phyloP scores from a whole-genome alignment of 2,888 invertebrate species.

The Drosophila greeni region DNA sequence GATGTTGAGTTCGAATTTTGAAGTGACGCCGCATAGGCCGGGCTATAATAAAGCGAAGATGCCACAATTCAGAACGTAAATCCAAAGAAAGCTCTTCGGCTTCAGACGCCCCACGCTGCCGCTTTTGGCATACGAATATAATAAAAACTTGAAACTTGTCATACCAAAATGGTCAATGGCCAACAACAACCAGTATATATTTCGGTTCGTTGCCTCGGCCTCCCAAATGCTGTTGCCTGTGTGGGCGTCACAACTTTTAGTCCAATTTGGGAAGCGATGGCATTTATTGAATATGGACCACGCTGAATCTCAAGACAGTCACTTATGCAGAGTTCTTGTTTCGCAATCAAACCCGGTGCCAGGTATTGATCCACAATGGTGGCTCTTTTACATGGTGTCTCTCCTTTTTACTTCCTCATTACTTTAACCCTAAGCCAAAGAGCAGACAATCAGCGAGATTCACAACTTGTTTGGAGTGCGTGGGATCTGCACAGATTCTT shows the following conservation, averaged over 20 bases:
- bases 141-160: conserved; percentile 38
- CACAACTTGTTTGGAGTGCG: conserved; percentile 1
- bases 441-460: not conserved
- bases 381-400: not conserved
- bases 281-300: conserved; percentile 3
- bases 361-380: not conserved
- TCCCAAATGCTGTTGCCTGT: not conserved
- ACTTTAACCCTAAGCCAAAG: not conserved
- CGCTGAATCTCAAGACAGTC: not conserved
- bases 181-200: conserved; percentile 4
- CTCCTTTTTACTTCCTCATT: not conserved
- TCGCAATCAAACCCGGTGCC: not conserved
- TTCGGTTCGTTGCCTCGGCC: conserved; percentile 33
- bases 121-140: conserved; percentile 24
- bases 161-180: conserved; percentile 33
- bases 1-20: conserved; percentile 9
- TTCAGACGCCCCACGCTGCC: not conserved
- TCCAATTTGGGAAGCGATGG: conserved; percentile 26
- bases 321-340: conserved; percentile 1
- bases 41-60: conserved; percentile 7
- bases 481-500: conserved; percentile 6
- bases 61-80: conserved; percentile 2
- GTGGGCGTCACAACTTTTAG: conserved; percentile 26
- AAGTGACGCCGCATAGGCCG: conserved; percentile 8
- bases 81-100: conserved; percentile 25